Evolutionary conservation across 2,113 vertebrate species (phyloP).

Genomic region (Pluvianellus socialis): DNA sequence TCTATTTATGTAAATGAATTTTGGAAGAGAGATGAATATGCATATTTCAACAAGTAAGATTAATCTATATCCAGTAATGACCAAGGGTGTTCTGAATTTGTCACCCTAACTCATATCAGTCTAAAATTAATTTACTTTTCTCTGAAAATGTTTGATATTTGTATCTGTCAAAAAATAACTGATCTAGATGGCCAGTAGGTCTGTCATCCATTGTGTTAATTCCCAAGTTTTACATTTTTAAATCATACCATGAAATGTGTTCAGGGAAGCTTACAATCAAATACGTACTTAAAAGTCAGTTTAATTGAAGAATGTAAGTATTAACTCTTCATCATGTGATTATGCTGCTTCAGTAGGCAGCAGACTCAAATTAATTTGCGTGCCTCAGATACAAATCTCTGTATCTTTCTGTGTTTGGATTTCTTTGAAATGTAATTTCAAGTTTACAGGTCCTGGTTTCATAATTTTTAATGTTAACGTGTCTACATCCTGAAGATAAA

Average conservation of each 20-base stretch:
- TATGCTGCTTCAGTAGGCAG: not conserved
- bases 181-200: not conserved
- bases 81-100: not conserved
- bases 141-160: not conserved
- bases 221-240: not conserved
- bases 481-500: not conserved
- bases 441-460: not conserved
- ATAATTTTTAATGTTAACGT: not conserved
- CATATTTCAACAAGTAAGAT: not conserved
- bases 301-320: not conserved
- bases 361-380: not conserved
- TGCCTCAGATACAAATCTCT: not conserved
- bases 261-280: not conserved
- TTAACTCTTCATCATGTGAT: not conserved
- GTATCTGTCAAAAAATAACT: not conserved
- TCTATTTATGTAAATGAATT: not conserved
- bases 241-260: not conserved
- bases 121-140: not conserved
- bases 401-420: not conserved
- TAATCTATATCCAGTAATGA: not conserved
- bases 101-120: not conserved
- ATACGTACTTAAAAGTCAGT: not conserved
- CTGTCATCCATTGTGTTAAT: not conserved
- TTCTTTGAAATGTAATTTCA: not conserved
- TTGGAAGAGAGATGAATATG: not conserved